Evolutionary conservation across 1,140 invertebrate species (phyloP), one percentile per base, ranked within the genome.

Genomic region (Brachystomella parvula): DNA sequence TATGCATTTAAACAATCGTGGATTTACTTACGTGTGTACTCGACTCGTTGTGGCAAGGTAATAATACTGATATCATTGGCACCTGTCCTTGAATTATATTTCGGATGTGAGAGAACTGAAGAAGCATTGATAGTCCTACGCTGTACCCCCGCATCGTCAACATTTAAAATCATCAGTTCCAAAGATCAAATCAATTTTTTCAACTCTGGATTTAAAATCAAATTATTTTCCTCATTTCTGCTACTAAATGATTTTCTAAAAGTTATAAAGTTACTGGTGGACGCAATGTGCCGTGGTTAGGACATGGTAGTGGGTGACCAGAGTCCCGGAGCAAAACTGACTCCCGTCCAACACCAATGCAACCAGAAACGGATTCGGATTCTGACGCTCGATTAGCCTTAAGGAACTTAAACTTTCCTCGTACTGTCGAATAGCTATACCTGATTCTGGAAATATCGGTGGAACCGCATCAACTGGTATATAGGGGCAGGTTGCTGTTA

Each of bases 41-140:
- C 15, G 17, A 63, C 39, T 3, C 12, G 32, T 47, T 63, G 12
- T 19, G 32, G 17, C 3, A 64, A 26, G 17, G 9, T 9, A 32
- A 64, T 64, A 9, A 64, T n/a, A 28, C 62, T 64, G 47, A 64
- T 33, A 35, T 64, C 62, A 64, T 64, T 33, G 24, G 17, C 35
- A 6, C 62, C 62, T 30, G 62, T 53, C 3, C 15, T 17, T 9
- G 19, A 12, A 56, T 64, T 47, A 64, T 53, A 64, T 9, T 64
- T 26, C n/a, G 62, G 62, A 33, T 64, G 62, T 6, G 9, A 15
- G 9, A 6, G 3, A 3, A 64, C 28, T 9, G 44, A 3, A 12
- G 62, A 64, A 21, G 62, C 24, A 30, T 64, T 64, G 2, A 9
- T 47, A 19, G 17, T 53, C 6, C 62, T 6, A 15, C 28, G 9